Base-by-base conservation (phyloP, 2,888 invertebrate species). In the Synanthedon andrenaeformis region DNA sequence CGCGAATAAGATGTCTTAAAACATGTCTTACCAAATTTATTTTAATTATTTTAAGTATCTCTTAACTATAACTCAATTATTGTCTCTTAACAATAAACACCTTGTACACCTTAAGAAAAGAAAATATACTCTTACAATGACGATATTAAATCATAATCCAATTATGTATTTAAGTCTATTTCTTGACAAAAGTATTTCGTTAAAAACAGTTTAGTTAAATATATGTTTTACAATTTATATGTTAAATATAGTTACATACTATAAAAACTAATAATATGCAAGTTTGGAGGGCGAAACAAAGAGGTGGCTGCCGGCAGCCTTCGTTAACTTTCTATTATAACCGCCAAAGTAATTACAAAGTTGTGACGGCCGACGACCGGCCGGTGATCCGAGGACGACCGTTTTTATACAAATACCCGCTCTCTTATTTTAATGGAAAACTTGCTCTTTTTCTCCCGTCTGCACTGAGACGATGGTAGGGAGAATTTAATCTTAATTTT, bases 291-390 rank as follows among this genome's bases (percentile, higher is more conserved):
- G 59, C 67, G 67, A 72, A 75, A 79, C 79, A 79, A 80, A 74
- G 76, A 72, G 68, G 71, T 70, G 69, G 75, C 68, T 66, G 55
- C 66, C 66, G 83, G 81, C 79, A 80, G 79, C 81, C 82, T 82
- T 79, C 84, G 82, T 83, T 80, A 82, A 83, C 79, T 83, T 83
- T 82, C 76, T 74, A 82, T 85, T 84, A 83, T 70, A 73, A 66
- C 75, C 81, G 81, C 77, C 83, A 78, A 85, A 79, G 75, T 82
- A 85, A 86, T 87, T 86, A 87, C 71, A 80, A 84, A 84, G 80
- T 83, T 82, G 79, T 61, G 66, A 68, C 67, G 57, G 63, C 66
- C 72, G 69, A 71, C 72, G 76, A 79, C 79, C 74, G 69, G 63
- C 61, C 53, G 14, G 65, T 67, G 70, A 66, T n/a, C 41, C 53